Evolutionary conservation across 2,888 invertebrate species (phyloP), one percentile per base, ranked within the genome.

Genomic region (Anorthoa munda): DNA sequence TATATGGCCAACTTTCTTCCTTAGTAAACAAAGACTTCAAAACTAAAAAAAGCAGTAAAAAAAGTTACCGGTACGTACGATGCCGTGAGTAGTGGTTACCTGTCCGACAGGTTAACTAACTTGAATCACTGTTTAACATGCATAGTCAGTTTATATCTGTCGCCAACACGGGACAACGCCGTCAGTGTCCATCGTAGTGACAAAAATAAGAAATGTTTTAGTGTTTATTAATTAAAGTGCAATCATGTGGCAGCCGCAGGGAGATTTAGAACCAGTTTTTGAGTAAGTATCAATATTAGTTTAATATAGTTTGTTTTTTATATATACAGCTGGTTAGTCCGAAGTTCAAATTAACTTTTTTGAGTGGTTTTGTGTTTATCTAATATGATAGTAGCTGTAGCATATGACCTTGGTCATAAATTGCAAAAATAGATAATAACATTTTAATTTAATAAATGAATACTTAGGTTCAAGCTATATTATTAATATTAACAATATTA

Each of bases 211-310:
- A 1, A 60, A 67, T 72, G 68, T 63, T 50, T 31, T 68, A 67
- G 55, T 72, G 46, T 74, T 74, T 75, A 15, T 66, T 61, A 23
- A 45, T 21, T 56, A 17, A 58, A 63, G 66, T 73, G 66, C 21
- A 83, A 89, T 64, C 53, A 92, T 92, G 92, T 93, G 92, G 93
- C 86, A 85, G 45, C 81, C 87, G 13, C 72, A 81, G 39, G 88
- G 87, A 69, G 90, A 90, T 78, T 80, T 91, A 58, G 88, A 89
- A 45, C 64, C 76, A 4, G 82, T 93, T 53, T 69, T 91, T 23
- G 77, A 86, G 93, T 93, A 85, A 93, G 93, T 92, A 88, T 2
- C 12, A 50, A 26, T 72, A 26, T 75, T 66, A 64, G 21, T 65
- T 68, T 50, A 13, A 7, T 13, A 15, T 26, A 0, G 12, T 55